Base-by-base conservation (phyloP, 2,113 vertebrate genomes). In the Ptilorrhoa leucosticta region DNA sequence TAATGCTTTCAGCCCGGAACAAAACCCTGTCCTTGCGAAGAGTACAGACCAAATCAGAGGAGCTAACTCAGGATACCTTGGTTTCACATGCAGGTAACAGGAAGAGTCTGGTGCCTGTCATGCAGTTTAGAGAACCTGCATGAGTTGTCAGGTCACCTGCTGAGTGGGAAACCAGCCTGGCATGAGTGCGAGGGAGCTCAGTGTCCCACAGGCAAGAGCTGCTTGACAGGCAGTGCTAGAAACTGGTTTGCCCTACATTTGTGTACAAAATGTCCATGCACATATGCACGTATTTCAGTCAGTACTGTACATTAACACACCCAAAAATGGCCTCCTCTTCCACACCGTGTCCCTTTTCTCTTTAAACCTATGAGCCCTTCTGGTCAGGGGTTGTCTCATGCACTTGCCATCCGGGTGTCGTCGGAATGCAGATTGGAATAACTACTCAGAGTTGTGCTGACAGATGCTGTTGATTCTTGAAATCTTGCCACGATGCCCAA, bases 401-500 rank as follows among this genome's bases (percentile, higher is more conserved):
- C 13, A 5, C 58, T 61, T 76, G 54, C 27, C 50, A 33, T n/a
- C 30, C 3, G 18, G n/a, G 23, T 7, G 5, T 82, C 80, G 70
- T n/a, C n/a, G 71, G 76, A 85, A 69, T 63, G 47, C 9, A 35
- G 42, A 85, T 56, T 15, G 37, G 24, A 82, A 65, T 42, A 85
- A 80, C 47, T 31, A 13, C 22, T 61, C 47, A 26, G 58, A 48
- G 45, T 21, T 81, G 23, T 61, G 61, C 39, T 78, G 50, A 64
- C 1, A 11, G 72, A 73, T 78, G 76, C 30, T 81, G 23, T 42
- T 92, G 83, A 68, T 92, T 92, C 60, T 83, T 86, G 78, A 96
- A 94, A 91, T 70, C 30, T 86, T 79, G 60, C 71, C 82, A 68
- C 56, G 61, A 89, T 56, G 65, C 65, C 72, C 3, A 7, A 86